Percentiles rank a stretch among this genome's conserved stretches.
phyloP scores from a whole-genome alignment of 2,888 invertebrate genomes.

The Oscheius onirici region DNA sequence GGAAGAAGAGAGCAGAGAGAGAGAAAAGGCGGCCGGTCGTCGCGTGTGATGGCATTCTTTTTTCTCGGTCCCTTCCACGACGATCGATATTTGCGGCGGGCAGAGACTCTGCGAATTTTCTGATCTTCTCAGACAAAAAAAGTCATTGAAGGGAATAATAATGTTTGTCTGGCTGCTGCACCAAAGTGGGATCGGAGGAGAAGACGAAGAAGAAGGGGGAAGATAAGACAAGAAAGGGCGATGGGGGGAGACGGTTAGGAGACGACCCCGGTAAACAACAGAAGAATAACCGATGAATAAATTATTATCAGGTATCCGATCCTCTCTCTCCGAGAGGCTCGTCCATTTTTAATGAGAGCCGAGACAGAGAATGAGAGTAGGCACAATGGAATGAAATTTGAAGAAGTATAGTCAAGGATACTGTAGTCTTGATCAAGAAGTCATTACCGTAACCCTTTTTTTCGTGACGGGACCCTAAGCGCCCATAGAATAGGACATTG shows the following conservation, averaged over 20 bases:
- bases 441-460: too few relatives aligned
- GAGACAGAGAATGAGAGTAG: background rate
- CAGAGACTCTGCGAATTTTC: constrained; percentile 7
- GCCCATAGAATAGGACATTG: too few relatives aligned
- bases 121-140: background rate
- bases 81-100: background rate
- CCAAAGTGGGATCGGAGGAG: background rate
- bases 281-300: constrained; percentile 13
- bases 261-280: constrained; percentile 14
- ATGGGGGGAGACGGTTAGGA: background rate
- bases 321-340: background rate
- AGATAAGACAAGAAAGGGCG: too few relatives aligned
- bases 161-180: background rate
- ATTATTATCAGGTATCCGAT: background rate
- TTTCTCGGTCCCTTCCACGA: constrained; percentile 2
- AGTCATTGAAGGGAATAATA: background rate
- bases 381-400: too few relatives aligned
- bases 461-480: too few relatives aligned
- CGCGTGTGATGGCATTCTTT: constrained; percentile 10
- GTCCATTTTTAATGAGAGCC: constrained; percentile 2
- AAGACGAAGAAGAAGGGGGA: background rate
- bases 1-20: constrained; percentile 26
- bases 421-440: too few relatives aligned
- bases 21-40: constrained; percentile 7
- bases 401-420: too few relatives aligned